Percentiles rank a stretch among this genome's conserved stretches.
Conservation (phyloP, 2,888 invertebrate species). For the Malthinus seriepunctatus region DNA sequence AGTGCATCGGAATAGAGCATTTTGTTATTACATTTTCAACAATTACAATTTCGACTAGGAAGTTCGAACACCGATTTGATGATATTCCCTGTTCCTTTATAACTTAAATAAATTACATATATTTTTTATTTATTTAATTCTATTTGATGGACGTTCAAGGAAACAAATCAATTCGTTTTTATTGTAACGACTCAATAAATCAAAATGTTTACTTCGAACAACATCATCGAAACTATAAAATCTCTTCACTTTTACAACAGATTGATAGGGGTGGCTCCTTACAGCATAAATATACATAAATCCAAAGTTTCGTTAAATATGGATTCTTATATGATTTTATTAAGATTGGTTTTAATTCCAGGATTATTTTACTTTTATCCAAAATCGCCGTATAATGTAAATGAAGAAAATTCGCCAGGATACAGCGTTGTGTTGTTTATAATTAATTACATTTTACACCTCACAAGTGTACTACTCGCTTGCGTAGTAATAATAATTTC, state of each 20-base stretch:
- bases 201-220: not conserved
- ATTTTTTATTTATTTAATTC: not conserved
- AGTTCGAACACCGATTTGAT: no score
- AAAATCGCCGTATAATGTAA: not conserved
- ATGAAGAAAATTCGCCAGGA: not conserved
- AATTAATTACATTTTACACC: not conserved
- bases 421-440: not conserved
- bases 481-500: not conserved
- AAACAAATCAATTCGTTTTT: not conserved
- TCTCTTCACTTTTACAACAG: slow-evolving; percentile 3
- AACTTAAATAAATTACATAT: no score
- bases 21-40: no score
- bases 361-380: not conserved
- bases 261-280: slow-evolving; percentile 9
- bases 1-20: no score
- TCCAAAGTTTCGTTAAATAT: not conserved
- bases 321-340: not conserved
- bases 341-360: not conserved
- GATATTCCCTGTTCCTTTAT: no score
- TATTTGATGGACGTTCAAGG: not conserved
- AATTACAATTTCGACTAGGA: no score
- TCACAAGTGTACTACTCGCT: not conserved
- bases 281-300: not conserved
- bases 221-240: not conserved
- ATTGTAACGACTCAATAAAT: not conserved